Evolutionary conservation across 1,140 invertebrate species (phyloP), one percentile per base, ranked within the genome.

Genomic region (Drosophila triauraria): DNA sequence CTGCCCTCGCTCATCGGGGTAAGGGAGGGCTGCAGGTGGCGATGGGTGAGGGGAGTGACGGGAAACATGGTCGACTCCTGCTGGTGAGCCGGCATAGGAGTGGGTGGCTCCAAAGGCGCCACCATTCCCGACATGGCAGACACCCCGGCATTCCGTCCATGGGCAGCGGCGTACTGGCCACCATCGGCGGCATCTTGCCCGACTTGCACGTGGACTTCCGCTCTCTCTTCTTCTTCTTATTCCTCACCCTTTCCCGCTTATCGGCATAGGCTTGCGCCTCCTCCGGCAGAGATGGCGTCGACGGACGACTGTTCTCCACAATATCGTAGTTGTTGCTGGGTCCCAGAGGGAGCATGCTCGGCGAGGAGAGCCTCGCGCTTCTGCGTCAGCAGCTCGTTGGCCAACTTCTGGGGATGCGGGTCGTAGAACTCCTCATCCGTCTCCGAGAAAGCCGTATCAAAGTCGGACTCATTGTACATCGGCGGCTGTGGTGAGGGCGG

Each of bases 361-460:
- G 94, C 78, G 82, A 96, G 92, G 40, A 96, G 70, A 69, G 96
- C 95, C 79, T 96, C 96, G 7, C 96, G 94, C 92, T 96, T 97
- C 79, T 97, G 96, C 10, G 95, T 95, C 25, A 96, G 80, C 51
- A 96, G 58, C 91, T 96, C 96, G 60, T 94, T 96, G 1, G 95
- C 95, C 47, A 96, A 86, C 69, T 94, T 94, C 74, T 97, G 96
- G 2, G 97, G 97, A 93, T 97, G 94, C 78, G 96, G 95, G 91
- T 97, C 96, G 91, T 97, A 97, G 93, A 97, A 97, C 76, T 97
- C 96, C 93, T 97, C 96, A 91, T 97, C 97, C 2, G 96, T 97
- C 46, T 96, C 96, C 35, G 96, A 96, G 91, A 97, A 96, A 27
- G 96, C 95, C 0, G 96, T 97, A 69, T 97, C 96, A 12, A 97